Evolutionary conservation across 2,797 vertebrate genomes (phyloP).

Genomic region (Aratinga solstitialis): DNA sequence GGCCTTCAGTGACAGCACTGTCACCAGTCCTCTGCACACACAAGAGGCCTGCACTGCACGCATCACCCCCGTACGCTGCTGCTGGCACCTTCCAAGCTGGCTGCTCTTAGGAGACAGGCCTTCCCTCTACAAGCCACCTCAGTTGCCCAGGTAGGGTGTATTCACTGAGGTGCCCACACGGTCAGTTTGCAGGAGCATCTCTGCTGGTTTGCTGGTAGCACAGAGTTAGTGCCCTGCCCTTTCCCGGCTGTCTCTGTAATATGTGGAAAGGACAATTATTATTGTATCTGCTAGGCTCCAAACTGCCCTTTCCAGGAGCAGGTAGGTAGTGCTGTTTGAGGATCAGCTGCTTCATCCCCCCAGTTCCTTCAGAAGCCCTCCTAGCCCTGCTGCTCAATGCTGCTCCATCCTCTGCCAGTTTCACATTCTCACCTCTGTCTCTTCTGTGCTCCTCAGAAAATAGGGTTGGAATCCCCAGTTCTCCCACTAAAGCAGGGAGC

Average conservation of each 20-base stretch:
- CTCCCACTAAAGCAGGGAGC: not conserved
- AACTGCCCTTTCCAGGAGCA: not conserved
- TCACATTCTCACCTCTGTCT: fast-evolving
- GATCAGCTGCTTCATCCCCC: not conserved
- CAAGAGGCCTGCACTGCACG: fast-evolving
- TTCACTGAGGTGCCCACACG: not conserved
- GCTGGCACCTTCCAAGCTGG: not conserved
- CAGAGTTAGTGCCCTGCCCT: not conserved
- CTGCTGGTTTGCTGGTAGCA: not conserved
- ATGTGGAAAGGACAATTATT: not conserved
- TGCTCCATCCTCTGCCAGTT: not conserved
- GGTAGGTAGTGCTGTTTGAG: not conserved
- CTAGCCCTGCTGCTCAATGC: not conserved
- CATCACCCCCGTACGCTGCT: fast-evolving
- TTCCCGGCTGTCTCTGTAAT: not conserved
- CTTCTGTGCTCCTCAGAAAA: not conserved
- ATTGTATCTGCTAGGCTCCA: not conserved
- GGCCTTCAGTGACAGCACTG: not conserved
- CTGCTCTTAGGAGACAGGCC: not conserved
- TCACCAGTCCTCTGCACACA: not conserved
- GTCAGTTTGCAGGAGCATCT: not conserved
- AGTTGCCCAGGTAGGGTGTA: fast-evolving
- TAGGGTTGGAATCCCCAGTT: fast-evolving
- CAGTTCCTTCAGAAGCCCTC: not conserved
- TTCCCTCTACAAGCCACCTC: not conserved